Percentiles rank a stretch among this genome's conserved stretches.
These are phyloP conservation scores for Podargus strigoides DNA, from an alignment of 2,797 vertebrate species.

Conservation along the genomic window DNA sequence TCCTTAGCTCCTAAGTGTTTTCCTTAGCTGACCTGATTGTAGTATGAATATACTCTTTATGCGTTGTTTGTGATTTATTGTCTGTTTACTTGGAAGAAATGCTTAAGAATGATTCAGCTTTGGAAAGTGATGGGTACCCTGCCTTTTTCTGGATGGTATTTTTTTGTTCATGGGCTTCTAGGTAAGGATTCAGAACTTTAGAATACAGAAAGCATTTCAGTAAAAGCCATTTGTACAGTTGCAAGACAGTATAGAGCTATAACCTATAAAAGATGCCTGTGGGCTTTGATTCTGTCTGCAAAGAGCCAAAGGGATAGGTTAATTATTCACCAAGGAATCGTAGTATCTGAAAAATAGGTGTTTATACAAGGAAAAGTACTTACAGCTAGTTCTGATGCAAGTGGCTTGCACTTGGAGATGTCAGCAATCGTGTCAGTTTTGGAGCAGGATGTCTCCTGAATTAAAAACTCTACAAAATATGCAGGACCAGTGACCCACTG, in stretches of 20 bases:
- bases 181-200: background rate
- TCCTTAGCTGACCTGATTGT: background rate
- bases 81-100: background rate
- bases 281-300: background rate
- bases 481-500: conserved; percentile 57
- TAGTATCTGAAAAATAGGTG: background rate
- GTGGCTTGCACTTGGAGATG: conserved; percentile 5
- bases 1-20: background rate
- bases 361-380: background rate
- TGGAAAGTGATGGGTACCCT: background rate
- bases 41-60: background rate
- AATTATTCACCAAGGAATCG: background rate
- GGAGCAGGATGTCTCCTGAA: conserved; percentile 63
- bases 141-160: background rate
- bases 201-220: too few species aligned
- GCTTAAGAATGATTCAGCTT: background rate
- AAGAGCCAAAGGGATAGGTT: background rate
- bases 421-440: background rate
- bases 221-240: background rate
- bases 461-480: conserved; percentile 64
- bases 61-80: background rate
- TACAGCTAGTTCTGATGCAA: conserved; percentile 5
- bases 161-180: background rate
- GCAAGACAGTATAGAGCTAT: background rate
- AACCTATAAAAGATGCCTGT: background rate